Conservation (phyloP, 1,140 invertebrate genomes). For the Eulimnadia texana region DNA sequence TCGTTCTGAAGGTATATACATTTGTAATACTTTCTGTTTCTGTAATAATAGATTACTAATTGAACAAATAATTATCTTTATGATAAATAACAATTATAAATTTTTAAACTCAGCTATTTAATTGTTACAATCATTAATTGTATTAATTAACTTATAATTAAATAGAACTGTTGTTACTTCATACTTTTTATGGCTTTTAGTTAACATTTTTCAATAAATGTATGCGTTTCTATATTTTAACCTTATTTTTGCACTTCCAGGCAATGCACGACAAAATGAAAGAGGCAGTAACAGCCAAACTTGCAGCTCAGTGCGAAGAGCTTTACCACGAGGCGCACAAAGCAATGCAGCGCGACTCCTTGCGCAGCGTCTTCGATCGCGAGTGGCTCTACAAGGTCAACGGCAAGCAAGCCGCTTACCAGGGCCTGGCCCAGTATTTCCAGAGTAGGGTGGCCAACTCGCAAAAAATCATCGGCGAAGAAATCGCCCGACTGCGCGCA, state of each 20-base stretch:
- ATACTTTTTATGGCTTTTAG: too few relatives aligned
- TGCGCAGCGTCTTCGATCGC: slow-evolving; percentile 74
- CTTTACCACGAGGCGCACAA: slow-evolving; percentile 82
- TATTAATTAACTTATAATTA: too few relatives aligned
- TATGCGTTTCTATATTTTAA: too few relatives aligned
- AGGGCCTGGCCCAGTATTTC: slow-evolving; percentile 75
- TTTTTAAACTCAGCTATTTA: too few relatives aligned
- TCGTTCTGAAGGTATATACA: slow-evolving; percentile 81
- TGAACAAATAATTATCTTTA: too few relatives aligned
- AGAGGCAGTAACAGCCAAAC: slow-evolving; percentile 74
- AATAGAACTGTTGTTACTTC: too few relatives aligned
- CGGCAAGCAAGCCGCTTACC: slow-evolving; percentile 76
- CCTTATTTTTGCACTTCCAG: neutral
- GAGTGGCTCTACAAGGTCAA: slow-evolving; percentile 65
- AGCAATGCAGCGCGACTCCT: slow-evolving; percentile 68
- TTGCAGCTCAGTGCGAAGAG: slow-evolving; percentile 83
- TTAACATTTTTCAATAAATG: too few relatives aligned
- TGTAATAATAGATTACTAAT: too few relatives aligned
- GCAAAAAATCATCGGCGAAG: slow-evolving; percentile 75
- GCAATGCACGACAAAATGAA: slow-evolving; percentile 70
- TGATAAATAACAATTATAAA: too few relatives aligned
- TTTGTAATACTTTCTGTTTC: slow-evolving; percentile 42
- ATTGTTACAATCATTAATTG: too few relatives aligned
- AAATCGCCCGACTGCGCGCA: slow-evolving; percentile 72
- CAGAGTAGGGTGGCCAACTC: slow-evolving; percentile 67